Base-by-base conservation (phyloP, 1,140 invertebrate species). In the Monomorium pharaonis region DNA sequence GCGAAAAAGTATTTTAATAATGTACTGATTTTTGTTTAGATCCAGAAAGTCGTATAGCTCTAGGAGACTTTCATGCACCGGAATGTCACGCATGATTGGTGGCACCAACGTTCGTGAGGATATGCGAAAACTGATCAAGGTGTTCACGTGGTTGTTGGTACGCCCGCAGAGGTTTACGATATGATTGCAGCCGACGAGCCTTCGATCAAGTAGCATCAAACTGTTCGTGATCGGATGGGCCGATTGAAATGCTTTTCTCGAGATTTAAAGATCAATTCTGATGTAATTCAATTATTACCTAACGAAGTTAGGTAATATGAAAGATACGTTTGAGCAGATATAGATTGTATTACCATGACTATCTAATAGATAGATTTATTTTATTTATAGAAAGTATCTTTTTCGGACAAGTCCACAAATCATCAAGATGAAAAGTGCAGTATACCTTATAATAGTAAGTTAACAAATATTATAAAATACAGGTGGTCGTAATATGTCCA, bases 221-320 rank as follows among this genome's bases (percentile, higher is more conserved):
- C 97, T 99, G 93, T 99, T 99, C 94, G 99, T 99, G 6, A 96
- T 99, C 86, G 99, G 99, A 95, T 99, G 99, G 96, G 99, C 99
- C 91, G 99, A 99, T n/a, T 95, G 99, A 99, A 96, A 99, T 99
- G 99, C 97, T 99, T 94, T 99, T 99, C 33, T 96, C 99, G 95
- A 99, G 99, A 93, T 99, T 99, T 94, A 99, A 99, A 95, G 99
- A 99, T 95, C 99, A 95, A 99, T 99, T 94, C 99, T 94, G 99
- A 99, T 96, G 99, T 99, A 65, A 99, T 99, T 96, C 98, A 98
- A 95, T 97, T 97, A 95, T 96, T 99, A 93, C 97, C 97, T 16
- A 92, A 96, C 76, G 98, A 99, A 95, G 98, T 99, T 76, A 99
- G 96, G 97, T 97, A 33, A 92, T 18, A 49, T 56, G 30, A n/a